Conservation (phyloP, 2,113 vertebrate genomes). For the Hippocampus barbouri region DNA sequence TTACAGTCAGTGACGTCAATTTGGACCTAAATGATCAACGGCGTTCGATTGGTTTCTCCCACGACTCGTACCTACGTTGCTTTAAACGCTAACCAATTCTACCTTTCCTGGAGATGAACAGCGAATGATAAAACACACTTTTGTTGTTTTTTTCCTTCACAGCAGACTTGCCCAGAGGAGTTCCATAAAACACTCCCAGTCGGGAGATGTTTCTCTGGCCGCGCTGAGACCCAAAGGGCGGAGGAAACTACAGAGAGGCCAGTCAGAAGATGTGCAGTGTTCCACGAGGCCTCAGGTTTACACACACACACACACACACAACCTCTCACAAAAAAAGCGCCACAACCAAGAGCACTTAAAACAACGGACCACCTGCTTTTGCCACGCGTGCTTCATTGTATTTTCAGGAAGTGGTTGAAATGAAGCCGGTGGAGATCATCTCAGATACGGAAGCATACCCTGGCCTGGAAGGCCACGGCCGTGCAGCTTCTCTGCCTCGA, state of each 20-base stretch:
- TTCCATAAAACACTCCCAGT: conserved; percentile 81
- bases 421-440: conserved; percentile 77
- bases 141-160: not conserved
- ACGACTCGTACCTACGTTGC: no score
- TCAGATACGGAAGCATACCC: conserved; percentile 77
- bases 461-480: conserved; percentile 82
- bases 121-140: no score
- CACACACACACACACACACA: not conserved
- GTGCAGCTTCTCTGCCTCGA: conserved; percentile 90
- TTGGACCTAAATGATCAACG: not conserved
- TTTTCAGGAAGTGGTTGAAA: conserved; percentile 78
- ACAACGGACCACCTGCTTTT: not conserved
- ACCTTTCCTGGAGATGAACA: no score
- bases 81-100: no score
- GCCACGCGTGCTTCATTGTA: not conserved
- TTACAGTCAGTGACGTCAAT: not conserved
- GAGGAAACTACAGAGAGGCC: conserved; percentile 78
- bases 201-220: conserved; percentile 79
- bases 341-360: not conserved
- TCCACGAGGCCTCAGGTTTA: conserved; percentile 62
- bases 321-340: not conserved
- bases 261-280: conserved; percentile 80
- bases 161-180: conserved; percentile 74
- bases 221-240: conserved; percentile 70
- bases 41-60: no score